A percentile compares a stretch with the other conserved stretches of the same genome.
phyloP scores from a whole-genome alignment of 2,113 vertebrate species.

The Cebus imitator region DNA sequence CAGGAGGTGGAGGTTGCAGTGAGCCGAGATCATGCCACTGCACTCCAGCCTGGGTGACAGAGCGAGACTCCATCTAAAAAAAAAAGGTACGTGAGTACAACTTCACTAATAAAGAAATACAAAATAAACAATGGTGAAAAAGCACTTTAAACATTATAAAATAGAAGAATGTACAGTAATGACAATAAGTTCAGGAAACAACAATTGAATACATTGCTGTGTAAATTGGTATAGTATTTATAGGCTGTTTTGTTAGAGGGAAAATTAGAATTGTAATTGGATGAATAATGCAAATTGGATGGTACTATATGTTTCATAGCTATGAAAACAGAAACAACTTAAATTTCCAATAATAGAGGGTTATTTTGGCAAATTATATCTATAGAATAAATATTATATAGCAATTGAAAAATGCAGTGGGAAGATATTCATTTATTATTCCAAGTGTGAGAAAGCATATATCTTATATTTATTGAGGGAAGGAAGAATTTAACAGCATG shows the following conservation, averaged over 20 bases:
- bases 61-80: too few relatives aligned
- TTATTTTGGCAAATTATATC: background rate
- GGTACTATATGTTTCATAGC: background rate
- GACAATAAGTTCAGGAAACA: background rate
- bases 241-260: background rate
- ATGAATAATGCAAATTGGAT: background rate
- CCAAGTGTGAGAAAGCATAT: background rate
- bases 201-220: background rate
- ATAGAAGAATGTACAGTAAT: background rate
- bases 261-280: background rate
- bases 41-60: too few relatives aligned
- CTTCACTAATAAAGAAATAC: background rate
- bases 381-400: background rate
- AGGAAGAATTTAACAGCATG: background rate
- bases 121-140: background rate
- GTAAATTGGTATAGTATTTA: background rate
- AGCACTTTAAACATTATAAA: background rate
- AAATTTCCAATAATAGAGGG: background rate
- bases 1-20: too few relatives aligned
- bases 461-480: background rate
- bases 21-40: too few relatives aligned
- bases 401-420: background rate
- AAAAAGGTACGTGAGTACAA: background rate
- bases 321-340: background rate
- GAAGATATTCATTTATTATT: background rate